phyloP scores from a whole-genome alignment of 92 coral and sea anemone genomes.

The Scolanthus callimorphus region DNA sequence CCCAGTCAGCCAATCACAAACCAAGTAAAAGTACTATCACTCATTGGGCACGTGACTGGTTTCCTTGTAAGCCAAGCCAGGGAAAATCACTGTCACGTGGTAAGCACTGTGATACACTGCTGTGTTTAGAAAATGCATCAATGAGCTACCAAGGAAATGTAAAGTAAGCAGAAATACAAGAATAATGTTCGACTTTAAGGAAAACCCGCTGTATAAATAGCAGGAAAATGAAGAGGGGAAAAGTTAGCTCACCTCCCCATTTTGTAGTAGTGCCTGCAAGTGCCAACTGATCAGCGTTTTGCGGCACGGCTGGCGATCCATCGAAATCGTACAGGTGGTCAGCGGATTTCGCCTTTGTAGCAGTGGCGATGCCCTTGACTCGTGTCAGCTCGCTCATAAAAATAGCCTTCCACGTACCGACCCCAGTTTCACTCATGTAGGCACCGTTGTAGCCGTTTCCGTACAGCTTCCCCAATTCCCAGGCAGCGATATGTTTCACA shows the following conservation, averaged over 20 bases:
- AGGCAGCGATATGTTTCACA: conserved; percentile 10
- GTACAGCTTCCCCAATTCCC: conserved; percentile 7
- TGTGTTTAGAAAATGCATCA: no score
- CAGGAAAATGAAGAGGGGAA: no score
- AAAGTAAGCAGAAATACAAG: no score
- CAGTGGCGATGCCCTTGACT: neutral
- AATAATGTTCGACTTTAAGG: neutral
- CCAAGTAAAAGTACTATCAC: no score
- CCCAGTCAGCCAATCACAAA: no score
- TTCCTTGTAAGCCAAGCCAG: no score
- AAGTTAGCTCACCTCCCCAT: conserved; percentile 35
- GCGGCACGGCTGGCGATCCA: conserved; percentile 5
- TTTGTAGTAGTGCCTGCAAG: conserved; percentile 5
- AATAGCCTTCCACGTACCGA: conserved; percentile 7
- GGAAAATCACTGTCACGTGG: no score
- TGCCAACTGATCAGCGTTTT: neutral
- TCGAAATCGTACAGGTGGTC: conserved; percentile 6
- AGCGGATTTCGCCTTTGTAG: conserved; percentile 4
- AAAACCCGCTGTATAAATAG: no score
- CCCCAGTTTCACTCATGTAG: neutral
- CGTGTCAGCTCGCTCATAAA: neutral
- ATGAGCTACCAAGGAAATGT: no score
- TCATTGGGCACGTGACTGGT: no score
- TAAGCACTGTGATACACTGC: no score
- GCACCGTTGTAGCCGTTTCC: conserved; percentile 6